Conservation (phyloP, 2,888 invertebrate species). For the Pocota personata region DNA sequence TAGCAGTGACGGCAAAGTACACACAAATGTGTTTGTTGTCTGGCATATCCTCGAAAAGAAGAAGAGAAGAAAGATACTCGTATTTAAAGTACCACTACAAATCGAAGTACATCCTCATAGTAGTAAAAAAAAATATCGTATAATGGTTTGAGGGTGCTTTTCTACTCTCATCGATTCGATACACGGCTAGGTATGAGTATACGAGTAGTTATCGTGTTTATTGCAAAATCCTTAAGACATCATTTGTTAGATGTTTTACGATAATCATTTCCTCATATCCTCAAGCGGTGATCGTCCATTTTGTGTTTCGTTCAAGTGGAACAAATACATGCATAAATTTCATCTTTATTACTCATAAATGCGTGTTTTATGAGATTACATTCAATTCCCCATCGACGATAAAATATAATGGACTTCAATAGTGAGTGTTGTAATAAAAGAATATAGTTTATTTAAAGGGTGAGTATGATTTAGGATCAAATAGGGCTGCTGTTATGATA, state of each 20-base stretch:
- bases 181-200: too few species aligned
- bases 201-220: constrained; percentile 31
- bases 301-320: not conserved
- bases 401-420: not conserved
- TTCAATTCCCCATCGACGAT: constrained; percentile 18
- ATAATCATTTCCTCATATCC: constrained; percentile 35
- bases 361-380: not conserved
- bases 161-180: not conserved
- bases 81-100: not conserved
- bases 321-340: constrained; percentile 3
- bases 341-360: constrained; percentile 25
- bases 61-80: not conserved
- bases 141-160: not conserved
- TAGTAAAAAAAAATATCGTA: too few species aligned
- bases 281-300: constrained; percentile 1
- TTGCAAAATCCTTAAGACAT: not conserved
- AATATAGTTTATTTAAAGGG: not conserved
- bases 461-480: not conserved
- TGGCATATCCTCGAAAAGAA: not conserved
- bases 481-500: not conserved
- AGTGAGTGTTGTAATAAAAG: not conserved
- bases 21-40: not conserved
- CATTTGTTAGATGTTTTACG: constrained; percentile 37
- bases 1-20: not conserved
- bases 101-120: not conserved